Percentiles rank a stretch among this genome's conserved stretches.
Conservation (phyloP, 2,888 invertebrate genomes). For the Cactoblastis cactorum region DNA sequence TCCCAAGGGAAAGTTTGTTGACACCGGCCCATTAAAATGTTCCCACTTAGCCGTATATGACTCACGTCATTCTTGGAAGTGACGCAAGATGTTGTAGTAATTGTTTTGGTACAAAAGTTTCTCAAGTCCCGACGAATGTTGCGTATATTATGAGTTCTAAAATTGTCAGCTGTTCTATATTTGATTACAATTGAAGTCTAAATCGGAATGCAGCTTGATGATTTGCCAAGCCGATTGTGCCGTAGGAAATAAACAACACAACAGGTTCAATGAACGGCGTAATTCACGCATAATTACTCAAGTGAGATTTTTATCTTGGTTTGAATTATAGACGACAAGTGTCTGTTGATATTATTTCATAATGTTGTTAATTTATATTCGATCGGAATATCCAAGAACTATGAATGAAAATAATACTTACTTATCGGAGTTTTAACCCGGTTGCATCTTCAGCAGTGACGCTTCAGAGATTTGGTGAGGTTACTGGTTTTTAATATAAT, state of each 20-base stretch:
- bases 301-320: not conserved
- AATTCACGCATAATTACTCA: slow-evolving; percentile 13
- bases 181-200: slow-evolving; percentile 32
- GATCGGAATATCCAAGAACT: too few species aligned
- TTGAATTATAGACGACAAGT: not conserved
- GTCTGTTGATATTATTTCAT: too few species aligned
- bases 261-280: slow-evolving; percentile 41
- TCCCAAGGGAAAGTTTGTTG: slow-evolving; percentile 48
- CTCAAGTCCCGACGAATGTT: not conserved
- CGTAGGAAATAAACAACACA: slow-evolving; percentile 35
- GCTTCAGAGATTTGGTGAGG: too few species aligned
- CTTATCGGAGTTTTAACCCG: too few species aligned
- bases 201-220: slow-evolving; percentile 39
- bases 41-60: slow-evolving; percentile 2
- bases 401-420: too few species aligned
- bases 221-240: slow-evolving; percentile 47
- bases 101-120: not conserved
- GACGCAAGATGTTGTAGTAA: slow-evolving; percentile 1
- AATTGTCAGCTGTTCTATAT: slow-evolving; percentile 23
- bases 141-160: not conserved
- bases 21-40: slow-evolving; percentile 27
- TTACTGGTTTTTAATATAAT: too few species aligned
- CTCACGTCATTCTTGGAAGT: slow-evolving; percentile 6
- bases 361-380: too few species aligned
- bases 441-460: too few species aligned